Base-by-base conservation (phyloP, 2,888 invertebrate genomes). In the Andrena flavipes region DNA sequence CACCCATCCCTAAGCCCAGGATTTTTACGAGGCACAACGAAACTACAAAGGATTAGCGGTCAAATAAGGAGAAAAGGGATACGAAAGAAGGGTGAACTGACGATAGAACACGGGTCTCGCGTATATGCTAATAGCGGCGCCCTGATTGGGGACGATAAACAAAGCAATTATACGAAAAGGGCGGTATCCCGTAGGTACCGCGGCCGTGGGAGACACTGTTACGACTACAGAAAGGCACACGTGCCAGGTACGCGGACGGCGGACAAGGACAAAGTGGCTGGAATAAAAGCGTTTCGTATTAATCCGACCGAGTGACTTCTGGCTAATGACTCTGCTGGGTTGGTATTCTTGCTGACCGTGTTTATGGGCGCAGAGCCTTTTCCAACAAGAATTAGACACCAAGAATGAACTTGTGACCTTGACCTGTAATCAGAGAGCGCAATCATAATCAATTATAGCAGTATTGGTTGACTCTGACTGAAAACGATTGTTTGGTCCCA, bases 161-260 rank as follows among this genome's bases (percentile, higher is more conserved):
- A 92, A 93, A 93, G 92, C 93, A 93, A 93, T 93, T 93, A 93
- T 92, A 92, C 90, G 90, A 89, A 90, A 91, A 92, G 90, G 92
- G 90, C 88, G 90, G 90, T 84, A 89, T 89, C 82, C 81, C 82
- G 51, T 74, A 80, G 85, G 85, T 80, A 87, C 82, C 85, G 70
- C 64, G 59, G 75, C 65, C 79, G 71, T 74, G 68, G 81, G 76
- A 81, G 71, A 76, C 73, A 62, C 74, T 76, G 71, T 68, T 82
- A 76, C 81, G 70, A 84, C 78, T 75, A 64, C 68, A 80, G 80
- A 80, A 80, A 79, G 79, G 72, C 72, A 82, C 80, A 82, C 80
- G 75, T 80, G 78, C 80, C 79, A 78, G 64, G 80, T 76, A 85
- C 85, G 84, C 75, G 80, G 54, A 75, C 10, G 48, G 74, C 72